These are phyloP conservation scores for Leptodactylus fuscus DNA, from an alignment of 2,113 vertebrate genomes.

Conservation along the genomic window DNA sequence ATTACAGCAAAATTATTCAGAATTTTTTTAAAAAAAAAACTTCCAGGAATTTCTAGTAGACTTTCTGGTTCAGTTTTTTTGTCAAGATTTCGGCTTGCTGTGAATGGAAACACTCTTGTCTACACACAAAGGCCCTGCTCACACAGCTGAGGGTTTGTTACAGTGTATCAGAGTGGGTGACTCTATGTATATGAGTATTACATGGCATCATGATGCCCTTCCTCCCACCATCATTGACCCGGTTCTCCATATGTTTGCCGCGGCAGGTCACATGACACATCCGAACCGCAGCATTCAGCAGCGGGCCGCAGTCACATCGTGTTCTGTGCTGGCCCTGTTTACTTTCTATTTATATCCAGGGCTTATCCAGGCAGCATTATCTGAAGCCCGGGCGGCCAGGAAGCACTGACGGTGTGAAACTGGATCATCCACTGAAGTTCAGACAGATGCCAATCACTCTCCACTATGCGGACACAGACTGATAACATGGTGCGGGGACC, in stretches of 20 bases:
- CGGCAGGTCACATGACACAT: background rate
- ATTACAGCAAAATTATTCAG: no score
- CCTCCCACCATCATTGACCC: no score
- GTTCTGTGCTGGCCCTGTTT: slow-evolving; percentile 1
- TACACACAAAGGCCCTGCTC: no score
- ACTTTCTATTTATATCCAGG: slow-evolving; percentile 5
- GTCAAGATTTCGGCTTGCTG: no score
- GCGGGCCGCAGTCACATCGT: background rate
- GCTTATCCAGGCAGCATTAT: background rate
- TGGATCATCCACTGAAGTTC: background rate
- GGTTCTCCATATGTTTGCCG: background rate
- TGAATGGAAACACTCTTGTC: no score
- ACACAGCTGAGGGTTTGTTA: no score
- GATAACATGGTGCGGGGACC: background rate
- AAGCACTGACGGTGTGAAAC: background rate
- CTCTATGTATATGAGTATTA: no score
- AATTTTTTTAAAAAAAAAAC: no score
- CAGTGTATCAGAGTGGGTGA: no score
- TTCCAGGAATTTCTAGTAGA: no score
- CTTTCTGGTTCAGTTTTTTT: no score
- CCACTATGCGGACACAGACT: background rate
- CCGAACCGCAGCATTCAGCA: background rate
- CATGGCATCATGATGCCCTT: background rate
- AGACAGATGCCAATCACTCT: background rate
- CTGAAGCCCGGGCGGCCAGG: no score